Evolutionary conservation across 1,140 invertebrate genomes (phyloP), one percentile per base, ranked within the genome.

Genomic region (Drosophila kohkoa): DNA sequence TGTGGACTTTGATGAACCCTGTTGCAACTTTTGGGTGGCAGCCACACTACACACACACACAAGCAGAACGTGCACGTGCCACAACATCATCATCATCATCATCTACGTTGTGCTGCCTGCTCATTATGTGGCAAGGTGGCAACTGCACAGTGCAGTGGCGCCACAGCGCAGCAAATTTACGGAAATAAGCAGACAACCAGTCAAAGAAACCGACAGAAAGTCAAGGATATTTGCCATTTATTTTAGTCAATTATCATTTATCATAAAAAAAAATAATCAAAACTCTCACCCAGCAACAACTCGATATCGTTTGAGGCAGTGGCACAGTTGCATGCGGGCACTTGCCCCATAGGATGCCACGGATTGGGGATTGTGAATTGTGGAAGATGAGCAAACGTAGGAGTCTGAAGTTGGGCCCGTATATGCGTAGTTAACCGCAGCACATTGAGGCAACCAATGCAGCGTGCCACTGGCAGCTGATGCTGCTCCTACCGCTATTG

Each of bases 1-100:
- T 13, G 48, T 52, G 58, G 58, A 70, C 64, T 73, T 73, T 73
- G 70, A 73, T 73, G 64, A 73, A 73, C 46, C 55, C 55, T 35
- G 48, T 13, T 73, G 64, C 54, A 73, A 73, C 38, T 73, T 67
- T 59, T 55, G 28, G 59, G 68, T 48, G 35, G 68, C 68, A 45
- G 65, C 45, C 48, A 38, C 65, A 67, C 49, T 3, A 10, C 35
- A 38, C 35, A 38, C 55, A 58, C 54, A 52, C 30, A 54, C 41
- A 35, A 41, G 63, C 52, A 67, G 28, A 52, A 15, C 52, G 52
- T 54, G 52, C 63, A 59, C 58, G 58, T 54, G 48, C 38, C 58
- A 70, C 67, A 43, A 70, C 63, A 60, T 28, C 35, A 45, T 62
- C 67, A 20, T 62, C 67, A 20, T 35, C 20, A 15, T 38, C 41